These are phyloP conservation scores for Rhinoraja longicauda DNA, from an alignment of 2,797 vertebrate species.

Conservation along the genomic window DNA sequence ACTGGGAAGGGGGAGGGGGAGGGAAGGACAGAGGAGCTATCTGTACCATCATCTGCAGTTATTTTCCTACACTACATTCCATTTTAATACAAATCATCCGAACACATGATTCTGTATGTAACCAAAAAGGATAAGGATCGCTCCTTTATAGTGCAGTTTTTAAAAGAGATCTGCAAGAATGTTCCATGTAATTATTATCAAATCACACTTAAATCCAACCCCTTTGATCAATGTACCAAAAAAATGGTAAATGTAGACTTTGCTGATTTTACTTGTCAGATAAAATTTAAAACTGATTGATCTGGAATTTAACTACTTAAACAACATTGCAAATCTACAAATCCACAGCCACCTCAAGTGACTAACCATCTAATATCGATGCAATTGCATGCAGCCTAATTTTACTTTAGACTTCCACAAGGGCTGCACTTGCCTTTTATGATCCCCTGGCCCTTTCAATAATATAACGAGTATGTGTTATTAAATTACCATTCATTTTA, in stretches of 20 bases:
- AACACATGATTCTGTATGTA: too few relatives aligned
- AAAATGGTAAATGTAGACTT: neutral
- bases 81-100: neutral
- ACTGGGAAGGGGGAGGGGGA: too few relatives aligned
- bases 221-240: neutral
- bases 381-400: neutral
- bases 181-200: neutral
- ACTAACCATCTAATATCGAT: neutral
- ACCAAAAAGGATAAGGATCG: neutral
- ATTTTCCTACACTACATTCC: too few relatives aligned
- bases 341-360: neutral
- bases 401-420: neutral
- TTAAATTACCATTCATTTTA: neutral
- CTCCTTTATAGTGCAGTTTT: neutral
- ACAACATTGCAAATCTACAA: neutral
- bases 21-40: too few relatives aligned
- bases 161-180: neutral
- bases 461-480: neutral
- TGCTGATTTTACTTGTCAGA: constrained; percentile 2
- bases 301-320: neutral
- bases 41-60: too few relatives aligned
- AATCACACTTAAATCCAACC: neutral
- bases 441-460: neutral
- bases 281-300: neutral
- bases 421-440: neutral